Evolutionary conservation across 2,113 vertebrate genomes (phyloP), one percentile per base, ranked within the genome.

Genomic region (Nyctibius bracteatus): DNA sequence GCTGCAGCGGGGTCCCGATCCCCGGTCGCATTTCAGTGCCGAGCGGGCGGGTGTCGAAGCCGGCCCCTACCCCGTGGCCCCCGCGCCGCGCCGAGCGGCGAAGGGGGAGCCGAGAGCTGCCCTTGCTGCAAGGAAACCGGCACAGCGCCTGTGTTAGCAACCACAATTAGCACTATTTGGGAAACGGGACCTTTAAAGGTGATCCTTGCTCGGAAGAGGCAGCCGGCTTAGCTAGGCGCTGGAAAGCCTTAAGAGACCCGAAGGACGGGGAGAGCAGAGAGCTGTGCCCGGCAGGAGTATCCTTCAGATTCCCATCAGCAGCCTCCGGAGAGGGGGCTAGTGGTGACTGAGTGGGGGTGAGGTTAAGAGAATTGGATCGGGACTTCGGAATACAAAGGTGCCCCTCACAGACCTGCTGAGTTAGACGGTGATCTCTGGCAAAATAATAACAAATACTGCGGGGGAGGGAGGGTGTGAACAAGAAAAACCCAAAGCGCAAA

Each of bases 101-200:
- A 37, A 39, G 57, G 57, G 57, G 49, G 23, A 63, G 33, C 37
- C 31, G 15, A 46, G 72, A 17, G 20, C 23, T 86, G 2, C 20
- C 47, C 52, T 27, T 22, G 55, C n/a, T 37, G 51, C 73, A 14
- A 44, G 55, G 22, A 33, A 54, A 10, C 35, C 15, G 52, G 35
- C 52, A 15, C 8, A 44, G 68, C 24, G 70, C 18, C 54, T 15
- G 39, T 23, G 16, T 10, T 18, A n/a, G 58, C 58, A 9, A n/a
- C 30, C 74, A 1, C 33, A 44, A 0, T 18, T 10, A 2, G 9
- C 1, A 3, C 7, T 12, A 0, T 8, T 2, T 5, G 44, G 52
- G 71, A 79, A 96, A 93, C 39, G 59, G 75, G 91, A 97, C 93
- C 94, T 97, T 96, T 51, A 25, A 77, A 96, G 88, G 75, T 31